These are phyloP conservation scores for Rhadina sibilatrix DNA, from an alignment of 2,113 vertebrate species.

Conservation along the genomic window DNA sequence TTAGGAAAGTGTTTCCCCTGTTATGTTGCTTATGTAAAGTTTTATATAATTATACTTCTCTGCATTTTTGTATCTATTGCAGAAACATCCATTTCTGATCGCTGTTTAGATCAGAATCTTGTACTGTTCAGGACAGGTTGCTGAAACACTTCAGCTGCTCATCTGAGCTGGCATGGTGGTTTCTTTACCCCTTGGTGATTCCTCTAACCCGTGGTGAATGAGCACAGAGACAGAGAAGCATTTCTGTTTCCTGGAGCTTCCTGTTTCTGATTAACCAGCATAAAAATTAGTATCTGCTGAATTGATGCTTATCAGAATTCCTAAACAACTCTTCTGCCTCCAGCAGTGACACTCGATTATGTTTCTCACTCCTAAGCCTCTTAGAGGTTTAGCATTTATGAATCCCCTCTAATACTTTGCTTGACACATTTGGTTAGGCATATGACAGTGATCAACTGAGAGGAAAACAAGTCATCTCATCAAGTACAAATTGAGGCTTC, in stretches of 20 bases:
- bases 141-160: neutral
- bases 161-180: neutral
- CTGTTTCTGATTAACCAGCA: constrained; percentile 4
- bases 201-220: neutral
- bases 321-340: constrained; percentile 39
- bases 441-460: constrained; percentile 26
- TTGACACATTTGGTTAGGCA: constrained; percentile 44
- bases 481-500: neutral
- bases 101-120: neutral
- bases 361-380: constrained; percentile 48
- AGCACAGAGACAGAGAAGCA: neutral
- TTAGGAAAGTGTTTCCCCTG: neutral
- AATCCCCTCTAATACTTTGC: constrained; percentile 29
- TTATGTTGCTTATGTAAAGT: neutral
- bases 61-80: neutral
- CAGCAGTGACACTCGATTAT: constrained; percentile 28
- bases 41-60: neutral
- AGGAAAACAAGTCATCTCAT: constrained; percentile 36
- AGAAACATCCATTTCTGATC: neutral
- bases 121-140: neutral
- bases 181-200: neutral
- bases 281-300: constrained; percentile 16
- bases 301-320: constrained; percentile 35
- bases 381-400: constrained; percentile 55
- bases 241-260: neutral